Conservation (phyloP, 2,888 invertebrate genomes). For the Monopis laevigella region DNA sequence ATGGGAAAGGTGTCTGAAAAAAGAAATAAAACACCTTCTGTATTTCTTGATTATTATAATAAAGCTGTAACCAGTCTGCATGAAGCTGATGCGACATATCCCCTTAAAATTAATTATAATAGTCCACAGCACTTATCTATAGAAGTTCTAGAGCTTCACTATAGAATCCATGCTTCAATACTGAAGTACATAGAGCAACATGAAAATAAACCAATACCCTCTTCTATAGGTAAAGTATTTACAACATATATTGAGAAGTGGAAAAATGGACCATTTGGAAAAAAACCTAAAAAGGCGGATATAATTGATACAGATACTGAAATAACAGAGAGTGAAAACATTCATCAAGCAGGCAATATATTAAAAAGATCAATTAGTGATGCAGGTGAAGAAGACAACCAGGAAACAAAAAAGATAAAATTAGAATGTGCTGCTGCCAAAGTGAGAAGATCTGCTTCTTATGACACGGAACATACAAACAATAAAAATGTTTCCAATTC, state of each 20-base stretch:
- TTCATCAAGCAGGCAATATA: constrained; percentile 51
- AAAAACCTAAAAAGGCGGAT: constrained; percentile 35
- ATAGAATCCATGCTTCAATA: constrained; percentile 88
- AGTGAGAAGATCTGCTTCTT: constrained; percentile 52
- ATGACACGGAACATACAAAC: constrained; percentile 43
- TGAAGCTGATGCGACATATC: constrained; percentile 85
- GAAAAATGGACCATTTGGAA: constrained; percentile 49
- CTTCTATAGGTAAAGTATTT: constrained; percentile 68
- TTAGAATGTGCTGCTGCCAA: constrained; percentile 53
- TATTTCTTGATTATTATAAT: constrained; percentile 82
- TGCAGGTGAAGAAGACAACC: constrained; percentile 50
- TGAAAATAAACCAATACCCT: constrained; percentile 73
- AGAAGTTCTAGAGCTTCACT: constrained; percentile 88
- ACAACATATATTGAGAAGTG: constrained; percentile 63
- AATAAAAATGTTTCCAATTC: constrained; percentile 24
- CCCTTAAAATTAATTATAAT: constrained; percentile 85
- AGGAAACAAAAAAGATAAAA: constrained; percentile 47
- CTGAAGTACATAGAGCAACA: constrained; percentile 85
- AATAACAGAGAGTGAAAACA: constrained; percentile 25
- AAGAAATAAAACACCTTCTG: constrained; percentile 74
- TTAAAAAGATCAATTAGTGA: constrained; percentile 57
- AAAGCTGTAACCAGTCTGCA: constrained; percentile 81
- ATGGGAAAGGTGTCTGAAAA: constrained; percentile 96
- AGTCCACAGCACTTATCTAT: constrained; percentile 85
- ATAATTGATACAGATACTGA: constrained; percentile 29